phyloP scores from a whole-genome alignment of 2,888 invertebrate species.

The Aphelenchoides bicaudatus region DNA sequence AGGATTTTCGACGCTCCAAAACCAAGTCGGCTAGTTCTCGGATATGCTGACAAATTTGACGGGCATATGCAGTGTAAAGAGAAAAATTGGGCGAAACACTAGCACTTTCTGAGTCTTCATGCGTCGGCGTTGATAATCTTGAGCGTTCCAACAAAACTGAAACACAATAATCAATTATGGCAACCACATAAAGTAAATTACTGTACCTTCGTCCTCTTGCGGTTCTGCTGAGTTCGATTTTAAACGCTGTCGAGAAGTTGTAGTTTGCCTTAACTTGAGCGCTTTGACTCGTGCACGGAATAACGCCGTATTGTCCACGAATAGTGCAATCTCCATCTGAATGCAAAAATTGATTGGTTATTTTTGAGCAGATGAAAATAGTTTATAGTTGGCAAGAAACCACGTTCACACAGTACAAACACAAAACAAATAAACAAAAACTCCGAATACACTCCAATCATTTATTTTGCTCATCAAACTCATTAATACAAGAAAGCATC shows the following conservation, averaged over 20 bases:
- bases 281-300: constrained; percentile 39
- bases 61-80: constrained; percentile 31
- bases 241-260: neutral
- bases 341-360: neutral
- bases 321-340: neutral
- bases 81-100: constrained; percentile 30
- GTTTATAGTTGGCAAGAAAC: no score
- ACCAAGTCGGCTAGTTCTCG: constrained; percentile 38
- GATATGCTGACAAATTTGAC: constrained; percentile 33
- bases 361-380: no score
- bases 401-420: neutral
- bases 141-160: constrained; percentile 15
- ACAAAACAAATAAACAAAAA: neutral
- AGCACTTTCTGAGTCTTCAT: constrained; percentile 15
- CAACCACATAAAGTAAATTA: no score
- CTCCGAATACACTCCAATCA: neutral
- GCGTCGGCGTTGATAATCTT: constrained; percentile 3
- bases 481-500: neutral
- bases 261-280: constrained; percentile 23
- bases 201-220: no score
- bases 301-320: constrained; percentile 38
- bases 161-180: no score
- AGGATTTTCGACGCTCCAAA: constrained; percentile 36
- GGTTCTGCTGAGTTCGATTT: constrained; percentile 1
- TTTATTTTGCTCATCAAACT: neutral